These are phyloP conservation scores for Homarus gammarus DNA, from an alignment of 2,888 invertebrate genomes.

Conservation along the genomic window DNA sequence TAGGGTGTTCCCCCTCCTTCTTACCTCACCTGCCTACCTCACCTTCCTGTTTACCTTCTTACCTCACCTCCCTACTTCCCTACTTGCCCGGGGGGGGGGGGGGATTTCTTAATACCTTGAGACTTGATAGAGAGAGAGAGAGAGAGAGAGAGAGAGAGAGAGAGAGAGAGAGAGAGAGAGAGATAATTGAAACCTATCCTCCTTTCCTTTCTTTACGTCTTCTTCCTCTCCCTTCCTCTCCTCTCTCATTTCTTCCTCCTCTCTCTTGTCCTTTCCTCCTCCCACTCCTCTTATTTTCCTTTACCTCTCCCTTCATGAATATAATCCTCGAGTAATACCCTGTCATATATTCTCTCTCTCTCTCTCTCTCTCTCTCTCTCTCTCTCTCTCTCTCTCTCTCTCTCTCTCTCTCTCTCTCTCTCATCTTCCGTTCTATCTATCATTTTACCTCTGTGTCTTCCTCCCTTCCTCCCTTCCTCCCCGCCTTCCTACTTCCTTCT, in stretches of 20 bases:
- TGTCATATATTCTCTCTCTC: neutral
- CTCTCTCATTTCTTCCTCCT: neutral
- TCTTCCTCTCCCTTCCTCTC: neutral
- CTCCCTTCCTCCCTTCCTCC: neutral
- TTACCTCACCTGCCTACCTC: too few species aligned
- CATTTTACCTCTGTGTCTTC: neutral
- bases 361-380: slow-evolving; percentile 25
- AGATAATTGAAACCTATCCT: too few species aligned
- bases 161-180: too few species aligned
- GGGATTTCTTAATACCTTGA: too few species aligned
- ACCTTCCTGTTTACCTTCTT: too few species aligned
- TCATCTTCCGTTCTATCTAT: neutral
- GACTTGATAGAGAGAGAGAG: too few species aligned
- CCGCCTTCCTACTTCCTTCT: neutral
- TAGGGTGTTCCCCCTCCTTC: too few species aligned
- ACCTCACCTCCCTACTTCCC: too few species aligned
- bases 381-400: slow-evolving; percentile 21
- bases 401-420: slow-evolving; percentile 11
- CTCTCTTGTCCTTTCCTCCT: neutral
- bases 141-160: too few species aligned
- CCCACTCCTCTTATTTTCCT: neutral
- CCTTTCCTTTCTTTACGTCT: neutral
- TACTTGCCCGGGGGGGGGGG: too few species aligned
- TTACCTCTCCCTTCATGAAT: neutral
- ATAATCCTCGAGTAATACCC: neutral